These are phyloP conservation scores for Eospalax fontanierii DNA, from an alignment of 2,797 vertebrate species.

Conservation along the genomic window DNA sequence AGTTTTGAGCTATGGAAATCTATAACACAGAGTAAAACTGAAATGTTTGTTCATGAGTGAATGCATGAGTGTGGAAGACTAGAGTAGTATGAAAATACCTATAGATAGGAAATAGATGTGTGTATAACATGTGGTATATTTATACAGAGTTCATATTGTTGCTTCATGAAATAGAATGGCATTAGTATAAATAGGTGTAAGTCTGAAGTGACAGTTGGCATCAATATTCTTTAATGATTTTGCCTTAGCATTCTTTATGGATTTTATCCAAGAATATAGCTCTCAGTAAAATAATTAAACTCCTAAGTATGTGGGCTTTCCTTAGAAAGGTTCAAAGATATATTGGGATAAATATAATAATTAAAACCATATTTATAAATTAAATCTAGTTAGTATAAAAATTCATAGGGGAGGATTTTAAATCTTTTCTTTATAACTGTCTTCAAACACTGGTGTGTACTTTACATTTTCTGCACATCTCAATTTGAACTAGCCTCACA, in stretches of 20 bases:
- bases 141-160: neutral
- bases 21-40: neutral
- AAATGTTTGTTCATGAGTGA: neutral
- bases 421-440: neutral
- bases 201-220: neutral
- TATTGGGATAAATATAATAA: neutral
- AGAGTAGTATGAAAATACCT: constrained; percentile 29
- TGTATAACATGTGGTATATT: neutral
- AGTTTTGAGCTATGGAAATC: neutral
- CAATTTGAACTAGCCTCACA: neutral
- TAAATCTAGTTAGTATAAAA: neutral
- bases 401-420: neutral
- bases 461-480: neutral
- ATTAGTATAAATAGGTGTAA: neutral
- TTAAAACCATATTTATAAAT: neutral
- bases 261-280: neutral
- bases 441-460: neutral
- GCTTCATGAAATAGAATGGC: neutral
- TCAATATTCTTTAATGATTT: too few relatives aligned
- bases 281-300: neutral
- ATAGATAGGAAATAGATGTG: neutral
- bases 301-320: neutral
- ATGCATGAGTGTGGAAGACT: neutral
- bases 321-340: neutral
- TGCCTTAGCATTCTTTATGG: neutral